phyloP scores from a whole-genome alignment of 2,797 vertebrate species.

The Eulemur rubriventer region DNA sequence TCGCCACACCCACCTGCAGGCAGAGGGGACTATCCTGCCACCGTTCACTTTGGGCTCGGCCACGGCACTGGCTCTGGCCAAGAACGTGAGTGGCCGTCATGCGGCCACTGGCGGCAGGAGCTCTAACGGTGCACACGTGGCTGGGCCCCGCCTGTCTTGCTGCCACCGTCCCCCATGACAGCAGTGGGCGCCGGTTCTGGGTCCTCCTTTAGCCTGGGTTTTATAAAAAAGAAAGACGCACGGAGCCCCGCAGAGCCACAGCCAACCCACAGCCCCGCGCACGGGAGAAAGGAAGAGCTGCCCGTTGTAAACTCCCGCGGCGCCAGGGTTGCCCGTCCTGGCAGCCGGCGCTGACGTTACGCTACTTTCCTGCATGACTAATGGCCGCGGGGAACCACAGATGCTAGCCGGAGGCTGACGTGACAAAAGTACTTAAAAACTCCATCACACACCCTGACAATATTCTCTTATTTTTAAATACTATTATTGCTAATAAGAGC shows the following conservation, averaged over 20 bases:
- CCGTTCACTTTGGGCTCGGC: neutral
- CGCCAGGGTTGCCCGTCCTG: neutral
- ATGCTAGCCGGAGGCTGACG: neutral
- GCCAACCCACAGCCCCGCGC: neutral
- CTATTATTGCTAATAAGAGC: constrained; percentile 22
- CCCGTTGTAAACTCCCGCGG: neutral
- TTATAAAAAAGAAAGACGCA: neutral
- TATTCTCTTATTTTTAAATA: constrained; percentile 42
- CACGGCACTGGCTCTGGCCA: neutral
- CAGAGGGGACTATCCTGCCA: neutral
- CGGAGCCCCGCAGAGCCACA: neutral
- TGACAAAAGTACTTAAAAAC: neutral
- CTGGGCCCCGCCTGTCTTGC: neutral
- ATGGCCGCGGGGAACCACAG: neutral
- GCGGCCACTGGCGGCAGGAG: neutral
- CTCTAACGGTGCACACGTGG: rapidly evolving
- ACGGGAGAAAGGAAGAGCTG: neutral
- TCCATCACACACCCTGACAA: neutral
- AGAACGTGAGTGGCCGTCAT: neutral
- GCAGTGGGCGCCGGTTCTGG: rapidly evolving
- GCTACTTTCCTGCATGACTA: neutral
- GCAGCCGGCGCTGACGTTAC: neutral
- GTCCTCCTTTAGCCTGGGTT: neutral
- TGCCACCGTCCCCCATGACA: rapidly evolving
- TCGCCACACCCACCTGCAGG: neutral